phyloP scores from a whole-genome alignment of 2,888 invertebrate genomes.

The Blera fallax region DNA sequence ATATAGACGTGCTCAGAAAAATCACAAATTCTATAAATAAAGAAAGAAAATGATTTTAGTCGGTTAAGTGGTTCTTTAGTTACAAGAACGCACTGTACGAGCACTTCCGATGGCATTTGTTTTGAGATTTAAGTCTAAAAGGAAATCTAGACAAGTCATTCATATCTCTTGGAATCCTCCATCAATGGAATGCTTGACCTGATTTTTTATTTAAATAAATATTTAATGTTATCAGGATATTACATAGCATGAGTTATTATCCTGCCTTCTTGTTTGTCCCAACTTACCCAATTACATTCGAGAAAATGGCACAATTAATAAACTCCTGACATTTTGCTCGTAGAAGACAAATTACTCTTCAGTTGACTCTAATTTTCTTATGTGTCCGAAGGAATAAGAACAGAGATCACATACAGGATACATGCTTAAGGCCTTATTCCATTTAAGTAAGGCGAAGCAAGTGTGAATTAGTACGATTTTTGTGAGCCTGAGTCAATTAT shows the following conservation, averaged over 20 bases:
- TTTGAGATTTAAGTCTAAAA: too few relatives aligned
- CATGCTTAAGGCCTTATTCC: neutral
- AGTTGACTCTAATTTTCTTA: neutral
- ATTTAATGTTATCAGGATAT: neutral
- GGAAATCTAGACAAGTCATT: neutral
- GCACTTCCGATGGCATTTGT: too few relatives aligned
- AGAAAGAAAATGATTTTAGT: too few relatives aligned
- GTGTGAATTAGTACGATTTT: neutral
- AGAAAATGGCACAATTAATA: neutral
- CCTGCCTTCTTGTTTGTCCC: neutral
- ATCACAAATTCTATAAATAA: too few relatives aligned
- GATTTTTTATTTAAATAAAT: neutral
- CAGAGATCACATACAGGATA: neutral
- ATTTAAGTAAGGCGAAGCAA: neutral
- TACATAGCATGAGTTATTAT: neutral
- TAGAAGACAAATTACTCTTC: neutral
- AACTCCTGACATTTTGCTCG: neutral
- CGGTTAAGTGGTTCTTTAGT: too few relatives aligned
- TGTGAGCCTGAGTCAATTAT: conserved; percentile 8
- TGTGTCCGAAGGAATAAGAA: neutral
- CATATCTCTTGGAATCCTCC: neutral
- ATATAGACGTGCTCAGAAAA: too few relatives aligned
- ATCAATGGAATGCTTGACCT: neutral
- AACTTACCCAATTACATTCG: conserved; percentile 1
- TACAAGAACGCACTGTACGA: too few relatives aligned